A percentile compares a stretch with the other conserved stretches of the same genome.
Conservation (phyloP, 2,888 invertebrate genomes). For the Trypoxylon attenuatum region DNA sequence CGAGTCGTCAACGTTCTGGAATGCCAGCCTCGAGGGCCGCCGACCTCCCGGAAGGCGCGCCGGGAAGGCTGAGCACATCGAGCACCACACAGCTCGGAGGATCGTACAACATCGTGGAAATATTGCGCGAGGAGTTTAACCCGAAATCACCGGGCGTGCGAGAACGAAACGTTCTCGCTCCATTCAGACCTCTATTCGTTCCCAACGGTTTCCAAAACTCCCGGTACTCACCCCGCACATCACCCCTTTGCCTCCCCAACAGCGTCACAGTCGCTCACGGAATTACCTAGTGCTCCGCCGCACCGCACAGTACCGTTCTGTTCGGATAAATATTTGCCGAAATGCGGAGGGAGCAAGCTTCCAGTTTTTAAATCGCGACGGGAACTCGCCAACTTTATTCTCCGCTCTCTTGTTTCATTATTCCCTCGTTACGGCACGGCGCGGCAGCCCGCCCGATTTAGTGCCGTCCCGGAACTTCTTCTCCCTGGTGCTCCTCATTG, state of each 20-base stretch:
- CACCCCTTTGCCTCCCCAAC: too few species aligned
- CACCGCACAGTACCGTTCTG: neutral
- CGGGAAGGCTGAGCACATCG: too few species aligned
- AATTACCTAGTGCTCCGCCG: neutral
- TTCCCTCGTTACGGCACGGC: neutral
- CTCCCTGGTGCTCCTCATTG: too few species aligned
- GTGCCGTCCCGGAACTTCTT: neutral
- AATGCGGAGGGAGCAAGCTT: neutral
- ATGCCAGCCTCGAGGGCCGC: constrained; percentile 11
- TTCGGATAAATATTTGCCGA: constrained; percentile 32
- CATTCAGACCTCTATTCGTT: constrained; percentile 16
- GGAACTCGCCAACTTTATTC: constrained; percentile 9
- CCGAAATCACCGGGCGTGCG: constrained; percentile 11
- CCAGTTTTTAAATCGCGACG: constrained; percentile 20
- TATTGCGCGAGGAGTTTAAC: constrained; percentile 26
- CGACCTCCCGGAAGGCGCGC: constrained; percentile 39
- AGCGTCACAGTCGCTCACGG: too few species aligned
- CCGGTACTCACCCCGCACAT: constrained; percentile 4
- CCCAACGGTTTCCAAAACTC: constrained; percentile 30
- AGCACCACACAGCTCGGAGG: constrained; percentile 22
- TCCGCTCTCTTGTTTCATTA: neutral
- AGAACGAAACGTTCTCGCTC: neutral
- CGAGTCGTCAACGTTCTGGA: constrained; percentile 33
- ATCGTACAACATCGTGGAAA: neutral
- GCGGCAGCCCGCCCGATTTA: too few species aligned